These are phyloP conservation scores for Anoplius nigerrimus DNA, from an alignment of 2,888 invertebrate species.

Conservation along the genomic window DNA sequence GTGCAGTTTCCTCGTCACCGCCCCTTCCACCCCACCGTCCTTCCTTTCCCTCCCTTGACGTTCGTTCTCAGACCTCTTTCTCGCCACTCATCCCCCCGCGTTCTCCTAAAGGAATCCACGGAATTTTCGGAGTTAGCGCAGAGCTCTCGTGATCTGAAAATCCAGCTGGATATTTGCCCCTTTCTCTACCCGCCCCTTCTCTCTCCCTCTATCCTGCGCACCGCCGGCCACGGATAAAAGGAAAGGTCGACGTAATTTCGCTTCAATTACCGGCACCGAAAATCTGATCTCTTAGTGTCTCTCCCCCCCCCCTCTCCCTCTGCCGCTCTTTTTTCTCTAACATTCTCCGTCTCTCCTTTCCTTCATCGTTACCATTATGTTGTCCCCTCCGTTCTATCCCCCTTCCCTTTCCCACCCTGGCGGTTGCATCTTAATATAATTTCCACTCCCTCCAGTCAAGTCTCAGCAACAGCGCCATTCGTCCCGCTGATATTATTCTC, in stretches of 20 bases:
- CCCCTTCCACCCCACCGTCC: neutral
- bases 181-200: neutral
- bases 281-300: slow-evolving; percentile 13
- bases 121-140: slow-evolving; percentile 62
- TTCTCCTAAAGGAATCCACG: slow-evolving; percentile 59
- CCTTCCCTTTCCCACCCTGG: too few relatives aligned
- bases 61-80: slow-evolving; percentile 5
- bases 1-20: slow-evolving; percentile 3
- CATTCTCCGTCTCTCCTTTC: neutral
- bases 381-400: too few relatives aligned
- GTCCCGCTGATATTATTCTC: too few relatives aligned
- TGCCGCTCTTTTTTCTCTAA: neutral
- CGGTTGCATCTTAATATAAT: slow-evolving; percentile 4
- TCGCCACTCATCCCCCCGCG: slow-evolving; percentile 34
- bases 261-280: slow-evolving; percentile 16
- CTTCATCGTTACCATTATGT: too few relatives aligned
- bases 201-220: slow-evolving; percentile 29
- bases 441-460: neutral
- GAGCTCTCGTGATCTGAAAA: slow-evolving; percentile 59
- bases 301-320: neutral
- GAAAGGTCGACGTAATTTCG: slow-evolving; percentile 53
- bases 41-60: neutral
- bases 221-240: slow-evolving; percentile 11
- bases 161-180: slow-evolving; percentile 56
- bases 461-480: too few relatives aligned